Base-by-base conservation (phyloP, 2,888 invertebrate species). In the Pandemis cinnamomeana region DNA sequence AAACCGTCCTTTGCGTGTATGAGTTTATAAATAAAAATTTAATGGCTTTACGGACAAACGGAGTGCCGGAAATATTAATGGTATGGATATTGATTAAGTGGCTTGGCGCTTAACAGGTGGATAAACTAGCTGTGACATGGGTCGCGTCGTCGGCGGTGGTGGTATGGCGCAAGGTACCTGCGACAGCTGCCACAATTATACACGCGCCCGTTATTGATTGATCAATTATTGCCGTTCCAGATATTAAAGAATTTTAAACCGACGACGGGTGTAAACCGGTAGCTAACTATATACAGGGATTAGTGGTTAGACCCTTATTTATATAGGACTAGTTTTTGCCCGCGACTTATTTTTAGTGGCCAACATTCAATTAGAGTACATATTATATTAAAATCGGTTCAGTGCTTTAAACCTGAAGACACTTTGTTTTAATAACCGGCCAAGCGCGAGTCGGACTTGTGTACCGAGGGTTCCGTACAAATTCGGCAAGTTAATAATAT, bases 31-130 rank as follows among this genome's bases (percentile, higher is more conserved):
- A 53, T 55, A 67, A 42, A 15, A 41, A 42, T 51, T 71, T n/a
- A 53, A 67, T 10, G 51, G 15, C 20, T 15, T 51, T 20, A 36
- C 67, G 61, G 62, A 67, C 67, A 55, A 55, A 62, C 61, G 46
- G 10, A 72, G 36, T 46, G 15, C 62, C 62, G 46, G 62, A 62
- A 63, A 53, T 51, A 20, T 67, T 62, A 62, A 68, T 62, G 27
- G 67, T 62, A 7, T 36, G 46, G 67, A 67, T 68, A 72, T 68
- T 63, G 67, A 68, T 72, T 72, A 62, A 63, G 67, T 68, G 67
- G 62, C 62, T 41, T 42, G 11, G 27, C 67, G 62, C 55, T 20
- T 68, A 62, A 63, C 62, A 62, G 72, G 62, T 63, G 72, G 72
- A 68, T 63, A 72, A 68, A 72, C 15, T 62, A 55, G 36, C 53